Conservation (phyloP, 2,888 invertebrate species). For the Hipparchia sbordonii region DNA sequence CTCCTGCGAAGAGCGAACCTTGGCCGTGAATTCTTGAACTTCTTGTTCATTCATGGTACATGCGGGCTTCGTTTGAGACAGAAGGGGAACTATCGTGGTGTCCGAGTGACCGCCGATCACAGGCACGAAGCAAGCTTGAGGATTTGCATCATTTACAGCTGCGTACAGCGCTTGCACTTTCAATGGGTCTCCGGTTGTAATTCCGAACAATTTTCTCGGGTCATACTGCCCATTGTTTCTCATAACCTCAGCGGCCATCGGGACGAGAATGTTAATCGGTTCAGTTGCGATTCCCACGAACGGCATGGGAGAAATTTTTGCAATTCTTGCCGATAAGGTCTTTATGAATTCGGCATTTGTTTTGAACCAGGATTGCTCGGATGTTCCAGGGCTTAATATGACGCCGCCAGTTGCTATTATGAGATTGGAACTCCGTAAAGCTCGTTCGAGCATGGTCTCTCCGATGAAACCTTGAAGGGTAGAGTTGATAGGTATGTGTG, state of each 20-base stretch:
- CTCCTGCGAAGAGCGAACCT: slow-evolving; percentile 76
- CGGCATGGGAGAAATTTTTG: slow-evolving; percentile 60
- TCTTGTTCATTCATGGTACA: slow-evolving; percentile 72
- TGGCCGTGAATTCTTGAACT: slow-evolving; percentile 58
- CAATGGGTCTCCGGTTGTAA: slow-evolving; percentile 88
- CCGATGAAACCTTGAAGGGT: slow-evolving; percentile 59
- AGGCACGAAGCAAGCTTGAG: slow-evolving; percentile 86
- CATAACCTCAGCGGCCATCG: slow-evolving; percentile 73
- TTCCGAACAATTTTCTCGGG: slow-evolving; percentile 86
- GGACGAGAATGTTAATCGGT: slow-evolving; percentile 71
- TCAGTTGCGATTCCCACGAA: slow-evolving; percentile 72
- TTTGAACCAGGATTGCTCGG: slow-evolving; percentile 83
- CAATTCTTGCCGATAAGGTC: slow-evolving; percentile 54
- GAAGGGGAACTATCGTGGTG: slow-evolving; percentile 88
- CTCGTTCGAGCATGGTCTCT: slow-evolving; percentile 54
- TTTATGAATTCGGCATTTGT: slow-evolving; percentile 69
- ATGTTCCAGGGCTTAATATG: slow-evolving; percentile 83
- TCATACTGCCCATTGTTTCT: slow-evolving; percentile 77
- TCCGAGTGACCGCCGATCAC: slow-evolving; percentile 90
- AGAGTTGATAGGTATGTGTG: slow-evolving; percentile 70
- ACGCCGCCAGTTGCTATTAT: slow-evolving; percentile 86
- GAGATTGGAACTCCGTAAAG: slow-evolving; percentile 82
- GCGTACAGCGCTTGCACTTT: slow-evolving; percentile 90
- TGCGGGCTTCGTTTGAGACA: slow-evolving; percentile 86
- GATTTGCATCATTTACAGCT: slow-evolving; percentile 83